Conservation (phyloP, 2,113 vertebrate genomes). For the Dromaius novaehollandiae region DNA sequence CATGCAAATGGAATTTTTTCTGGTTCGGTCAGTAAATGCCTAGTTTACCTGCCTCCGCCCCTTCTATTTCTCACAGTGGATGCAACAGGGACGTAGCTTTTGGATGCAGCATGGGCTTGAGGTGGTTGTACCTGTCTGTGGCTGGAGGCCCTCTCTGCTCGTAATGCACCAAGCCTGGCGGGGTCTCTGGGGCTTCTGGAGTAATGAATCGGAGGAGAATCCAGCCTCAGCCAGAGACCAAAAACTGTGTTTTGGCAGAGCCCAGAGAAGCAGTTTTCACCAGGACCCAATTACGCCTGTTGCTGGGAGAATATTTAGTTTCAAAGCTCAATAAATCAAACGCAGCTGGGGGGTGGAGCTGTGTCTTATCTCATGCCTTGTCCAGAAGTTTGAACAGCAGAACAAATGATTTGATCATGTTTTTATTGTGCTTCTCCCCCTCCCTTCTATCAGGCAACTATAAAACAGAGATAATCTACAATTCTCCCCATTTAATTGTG, state of each 20-base stretch:
- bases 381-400: slow-evolving; percentile 40
- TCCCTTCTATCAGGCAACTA: not conserved
- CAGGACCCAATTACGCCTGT: not conserved
- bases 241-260: accelerated
- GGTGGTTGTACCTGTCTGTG: not conserved
- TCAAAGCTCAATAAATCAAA: not conserved
- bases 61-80: not conserved
- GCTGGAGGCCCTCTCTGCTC: not conserved
- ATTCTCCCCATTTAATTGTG: not conserved
- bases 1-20: not conserved
- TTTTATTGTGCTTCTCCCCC: not conserved
- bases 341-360: slow-evolving; percentile 30
- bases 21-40: not conserved
- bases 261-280: not conserved
- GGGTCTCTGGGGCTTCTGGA: not conserved
- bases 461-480: slow-evolving; percentile 16
- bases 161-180: not conserved
- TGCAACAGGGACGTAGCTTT: not conserved
- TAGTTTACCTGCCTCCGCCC: not conserved
- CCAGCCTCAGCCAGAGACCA: not conserved
- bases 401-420: not conserved
- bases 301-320: slow-evolving; percentile 4
- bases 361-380: not conserved
- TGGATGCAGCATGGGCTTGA: not conserved
- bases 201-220: not conserved